phyloP scores from a whole-genome alignment of 2,888 invertebrate species.

The Candidula unifasciata region DNA sequence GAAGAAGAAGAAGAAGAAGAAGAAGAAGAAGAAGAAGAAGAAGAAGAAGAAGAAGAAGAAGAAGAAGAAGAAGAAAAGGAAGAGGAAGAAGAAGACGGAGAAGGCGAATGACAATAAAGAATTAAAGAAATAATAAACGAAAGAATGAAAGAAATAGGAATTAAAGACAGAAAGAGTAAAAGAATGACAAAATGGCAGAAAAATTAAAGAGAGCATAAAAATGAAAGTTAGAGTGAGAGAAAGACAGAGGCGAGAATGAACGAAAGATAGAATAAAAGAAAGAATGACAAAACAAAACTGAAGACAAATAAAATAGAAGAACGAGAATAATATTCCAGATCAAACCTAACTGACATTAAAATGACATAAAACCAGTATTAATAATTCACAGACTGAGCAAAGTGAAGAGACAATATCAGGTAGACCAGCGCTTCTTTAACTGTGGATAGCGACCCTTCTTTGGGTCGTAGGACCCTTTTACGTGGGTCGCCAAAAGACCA shows the following conservation, averaged over 20 bases:
- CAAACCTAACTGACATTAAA: too few relatives aligned
- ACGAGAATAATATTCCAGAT: neutral
- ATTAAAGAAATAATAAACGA: neutral
- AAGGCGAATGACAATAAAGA: neutral
- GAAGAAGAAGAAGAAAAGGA: neutral
- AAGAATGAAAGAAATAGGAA: neutral
- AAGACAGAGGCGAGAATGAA: neutral
- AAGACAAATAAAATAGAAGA: too few relatives aligned
- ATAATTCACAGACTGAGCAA: too few relatives aligned
- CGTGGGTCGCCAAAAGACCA: too few relatives aligned
- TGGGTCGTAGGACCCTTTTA: too few relatives aligned
- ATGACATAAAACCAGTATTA: too few relatives aligned
- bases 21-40: constrained; percentile 2
- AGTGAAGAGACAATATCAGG: too few relatives aligned
- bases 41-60: neutral
- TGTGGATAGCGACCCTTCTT: too few relatives aligned
- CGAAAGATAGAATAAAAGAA: neutral
- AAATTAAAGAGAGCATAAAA: neutral
- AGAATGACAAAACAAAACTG: neutral
- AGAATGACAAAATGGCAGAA: neutral
- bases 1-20: neutral
- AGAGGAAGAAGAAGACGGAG: neutral
- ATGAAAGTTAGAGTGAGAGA: neutral
- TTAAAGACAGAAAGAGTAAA: neutral
- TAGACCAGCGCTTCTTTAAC: too few relatives aligned